These are phyloP conservation scores for Prosopocoilus inquinatus DNA, from an alignment of 2,888 invertebrate species.

Conservation along the genomic window DNA sequence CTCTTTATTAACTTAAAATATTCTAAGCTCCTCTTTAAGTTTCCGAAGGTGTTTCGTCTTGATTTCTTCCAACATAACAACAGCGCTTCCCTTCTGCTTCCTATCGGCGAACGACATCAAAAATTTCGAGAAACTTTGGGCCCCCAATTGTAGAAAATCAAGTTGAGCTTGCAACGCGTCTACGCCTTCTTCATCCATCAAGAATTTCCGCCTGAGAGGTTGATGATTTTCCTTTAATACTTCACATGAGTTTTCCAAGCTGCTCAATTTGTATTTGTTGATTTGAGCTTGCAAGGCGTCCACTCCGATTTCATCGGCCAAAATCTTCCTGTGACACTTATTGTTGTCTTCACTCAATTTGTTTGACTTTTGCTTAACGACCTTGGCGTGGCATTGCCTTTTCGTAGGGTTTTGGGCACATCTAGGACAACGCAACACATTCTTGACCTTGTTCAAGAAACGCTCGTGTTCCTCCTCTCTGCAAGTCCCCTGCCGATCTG, in stretches of 20 bases:
- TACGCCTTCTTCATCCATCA: background rate
- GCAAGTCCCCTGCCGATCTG: background rate
- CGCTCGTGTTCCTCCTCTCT: background rate
- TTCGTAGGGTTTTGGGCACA: background rate
- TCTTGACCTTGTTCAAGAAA: background rate
- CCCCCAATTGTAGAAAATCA: background rate
- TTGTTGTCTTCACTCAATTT: no score
- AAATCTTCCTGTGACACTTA: no score
- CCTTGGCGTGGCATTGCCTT: no score
- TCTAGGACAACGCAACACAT: slow-evolving; percentile 4
- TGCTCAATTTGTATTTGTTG: no score
- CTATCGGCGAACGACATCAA: background rate
- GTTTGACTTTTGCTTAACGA: no score
- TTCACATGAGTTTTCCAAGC: no score
- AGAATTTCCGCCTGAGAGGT: no score
- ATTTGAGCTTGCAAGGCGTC: no score
- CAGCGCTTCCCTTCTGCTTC: background rate
- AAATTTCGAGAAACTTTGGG: background rate
- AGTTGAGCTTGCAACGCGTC: background rate
- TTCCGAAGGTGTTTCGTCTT: background rate
- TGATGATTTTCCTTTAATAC: no score
- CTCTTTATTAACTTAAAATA: no score
- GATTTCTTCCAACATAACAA: background rate
- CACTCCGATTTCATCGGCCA: no score
- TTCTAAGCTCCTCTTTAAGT: background rate